These are phyloP conservation scores for Drosophila nannoptera DNA, from an alignment of 1,140 invertebrate species.

Conservation along the genomic window DNA sequence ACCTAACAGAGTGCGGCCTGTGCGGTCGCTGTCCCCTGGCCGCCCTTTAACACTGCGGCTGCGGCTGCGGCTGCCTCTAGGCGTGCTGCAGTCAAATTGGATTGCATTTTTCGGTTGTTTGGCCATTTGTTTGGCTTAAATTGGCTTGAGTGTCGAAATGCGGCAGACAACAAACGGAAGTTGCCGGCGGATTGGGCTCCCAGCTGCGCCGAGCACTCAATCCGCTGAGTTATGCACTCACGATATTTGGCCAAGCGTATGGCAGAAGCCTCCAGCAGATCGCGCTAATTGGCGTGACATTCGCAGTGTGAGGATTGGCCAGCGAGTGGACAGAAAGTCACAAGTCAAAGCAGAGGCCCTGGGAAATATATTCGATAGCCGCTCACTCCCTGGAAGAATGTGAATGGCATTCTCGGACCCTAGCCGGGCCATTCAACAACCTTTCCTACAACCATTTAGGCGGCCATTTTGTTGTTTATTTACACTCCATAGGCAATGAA, in stretches of 20 bases:
- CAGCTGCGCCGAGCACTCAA: conserved; percentile 38
- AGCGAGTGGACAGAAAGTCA: neutral
- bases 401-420: no score
- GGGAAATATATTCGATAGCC: neutral
- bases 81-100: conserved; percentile 22
- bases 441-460: no score
- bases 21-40: conserved; percentile 30
- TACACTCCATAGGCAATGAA: no score
- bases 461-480: no score
- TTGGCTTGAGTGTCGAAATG: conserved; percentile 39
- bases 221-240: conserved; percentile 25
- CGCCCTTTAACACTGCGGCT: neutral
- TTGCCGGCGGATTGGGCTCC: conserved; percentile 45
- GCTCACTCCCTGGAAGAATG: no score
- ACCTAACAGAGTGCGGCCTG: conserved; percentile 35
- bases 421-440: no score
- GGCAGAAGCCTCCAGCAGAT: conserved; percentile 16
- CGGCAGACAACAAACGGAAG: conserved; percentile 61
- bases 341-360: neutral
- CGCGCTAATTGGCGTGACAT: conserved; percentile 21
- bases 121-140: conserved; percentile 69
- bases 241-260: conserved; percentile 18
- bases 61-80: neutral
- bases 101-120: conserved; percentile 51
- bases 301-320: neutral